Base-by-base conservation (phyloP, 2,888 invertebrate genomes). In the Epistrophella euchroma region DNA sequence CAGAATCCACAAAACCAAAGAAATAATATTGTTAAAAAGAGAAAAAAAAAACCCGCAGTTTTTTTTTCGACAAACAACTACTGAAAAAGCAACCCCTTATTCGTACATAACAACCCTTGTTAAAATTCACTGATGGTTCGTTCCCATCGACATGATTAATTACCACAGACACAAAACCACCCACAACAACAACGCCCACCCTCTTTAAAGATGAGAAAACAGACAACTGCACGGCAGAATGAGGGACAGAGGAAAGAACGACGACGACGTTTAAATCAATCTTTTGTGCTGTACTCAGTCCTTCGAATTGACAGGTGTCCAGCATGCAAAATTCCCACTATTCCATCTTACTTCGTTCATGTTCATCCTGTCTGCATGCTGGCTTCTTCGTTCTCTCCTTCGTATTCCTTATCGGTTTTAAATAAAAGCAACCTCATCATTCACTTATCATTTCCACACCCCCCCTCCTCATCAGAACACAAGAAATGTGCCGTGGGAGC, bases 91-190 rank as follows among this genome's bases (percentile, higher is more conserved):
- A 43, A 52, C 71, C 83, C 25, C 56, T 47, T 70, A 19, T 56
- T 68, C 64, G 56, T 62, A 22, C 19, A n/a, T n/a, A 56, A 56
- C 56, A 77, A 86, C 86, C 76, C 82, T 82, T 73, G 82, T 86
- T 70, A 50, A 73, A 77, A 60, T 74, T 77, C 81, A 74, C 86
- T 86, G 60, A 60, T 60, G 72, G 66, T 78, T 60, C 64, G 74
- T 86, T 86, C 86, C 82, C 86, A 86, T 77, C 77, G 50, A 71
- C 74, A 86, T 86, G 86, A 86, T 86, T 86, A 86, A 86, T 86
- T 86, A 71, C 86, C 86, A 64, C 77, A 82, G 82, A 86, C 86
- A 86, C 77, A 78, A 58, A 81, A 71, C 81, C 80, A 62, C 76
- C 70, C 77, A 71, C 75, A 47, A 55, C 45, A 25, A 40, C 52